A percentile compares a stretch with the other conserved stretches of the same genome.
Conservation (phyloP, 2,113 vertebrate genomes). For the Heterotis niloticus region DNA sequence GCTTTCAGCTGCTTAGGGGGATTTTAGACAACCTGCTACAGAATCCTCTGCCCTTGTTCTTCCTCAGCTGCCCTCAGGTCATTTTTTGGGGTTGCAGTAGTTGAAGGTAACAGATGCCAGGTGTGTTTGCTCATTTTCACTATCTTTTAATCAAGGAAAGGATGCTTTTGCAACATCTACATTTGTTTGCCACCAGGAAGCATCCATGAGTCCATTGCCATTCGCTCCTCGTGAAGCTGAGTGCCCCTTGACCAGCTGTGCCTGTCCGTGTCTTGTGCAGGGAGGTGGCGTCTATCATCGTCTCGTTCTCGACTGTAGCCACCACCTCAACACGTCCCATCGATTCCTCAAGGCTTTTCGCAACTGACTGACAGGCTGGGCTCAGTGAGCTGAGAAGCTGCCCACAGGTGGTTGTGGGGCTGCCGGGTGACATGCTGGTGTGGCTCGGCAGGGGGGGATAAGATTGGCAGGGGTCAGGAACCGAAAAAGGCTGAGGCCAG, state of each 20-base stretch:
- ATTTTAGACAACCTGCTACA: too few relatives aligned
- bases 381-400: slow-evolving; percentile 9
- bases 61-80: too few relatives aligned
- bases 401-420: neutral
- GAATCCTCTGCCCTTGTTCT: too few relatives aligned
- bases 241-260: neutral
- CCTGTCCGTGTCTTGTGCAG: slow-evolving; percentile 12
- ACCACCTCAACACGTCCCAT: slow-evolving; percentile 15
- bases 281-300: slow-evolving; percentile 6
- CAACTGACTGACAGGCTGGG: slow-evolving; percentile 5
- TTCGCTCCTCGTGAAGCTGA: too few relatives aligned
- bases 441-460: neutral
- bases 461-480: neutral
- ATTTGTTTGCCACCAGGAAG: too few relatives aligned
- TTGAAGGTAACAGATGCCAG: too few relatives aligned
- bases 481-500: neutral
- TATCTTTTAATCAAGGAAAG: too few relatives aligned
- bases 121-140: too few relatives aligned
- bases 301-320: neutral
- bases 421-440: neutral
- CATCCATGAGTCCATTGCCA: too few relatives aligned
- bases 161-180: too few relatives aligned
- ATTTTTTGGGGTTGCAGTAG: too few relatives aligned
- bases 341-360: slow-evolving; percentile 13
- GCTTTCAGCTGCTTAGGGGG: too few relatives aligned